Base-by-base conservation (phyloP, 2,113 vertebrate genomes). In the Chaetura pelagica region DNA sequence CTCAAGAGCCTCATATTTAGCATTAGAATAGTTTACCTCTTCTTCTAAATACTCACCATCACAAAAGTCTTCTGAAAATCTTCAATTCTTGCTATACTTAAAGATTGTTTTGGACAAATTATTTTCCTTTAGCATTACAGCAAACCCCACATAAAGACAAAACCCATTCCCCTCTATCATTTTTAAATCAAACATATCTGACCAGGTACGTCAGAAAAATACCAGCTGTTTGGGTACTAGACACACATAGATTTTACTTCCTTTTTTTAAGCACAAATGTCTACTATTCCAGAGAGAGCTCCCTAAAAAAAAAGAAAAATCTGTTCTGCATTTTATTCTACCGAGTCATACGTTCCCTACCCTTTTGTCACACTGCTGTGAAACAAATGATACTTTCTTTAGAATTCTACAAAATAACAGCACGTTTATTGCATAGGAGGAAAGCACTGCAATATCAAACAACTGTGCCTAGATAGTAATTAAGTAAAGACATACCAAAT, bases 321-420 rank as follows among this genome's bases (percentile, higher is more conserved):
- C 68, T 2, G 15, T 73, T 94, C 35, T 89, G 77, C 66, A 72
- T 94, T 96, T 92, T 72, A 84, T 95, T 96, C 62, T 89, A 94
- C 29, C 80, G 30, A 95, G 93, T 96, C 94, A 96, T 71, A 95
- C 0, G 26, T 62, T 93, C 91, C 59, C 89, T 81, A 73, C 24
- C 11, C 0, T 89, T 95, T 84, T 88, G 95, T 94, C 94, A 88
- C 83, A 63, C 68, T 87, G 89, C 76, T 91, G 77, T 58, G 62
- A 90, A 96, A 97, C 94, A 97, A 96, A 91, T 13, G 62, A 84
- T 23, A 93, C 71, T 91, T 95, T 96, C 95, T 96, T 94, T 91
- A 91, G 74, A 68, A 83, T 95, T 94, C 93, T 10, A 93, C 61
- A 64, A 68, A 93, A 83, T 35, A 93, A 90, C 83, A 93, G 76